These are phyloP conservation scores for Strongylocentrotus purpuratus DNA, from an alignment of 35 echinoderm and acorn worm species.

Conservation along the genomic window DNA sequence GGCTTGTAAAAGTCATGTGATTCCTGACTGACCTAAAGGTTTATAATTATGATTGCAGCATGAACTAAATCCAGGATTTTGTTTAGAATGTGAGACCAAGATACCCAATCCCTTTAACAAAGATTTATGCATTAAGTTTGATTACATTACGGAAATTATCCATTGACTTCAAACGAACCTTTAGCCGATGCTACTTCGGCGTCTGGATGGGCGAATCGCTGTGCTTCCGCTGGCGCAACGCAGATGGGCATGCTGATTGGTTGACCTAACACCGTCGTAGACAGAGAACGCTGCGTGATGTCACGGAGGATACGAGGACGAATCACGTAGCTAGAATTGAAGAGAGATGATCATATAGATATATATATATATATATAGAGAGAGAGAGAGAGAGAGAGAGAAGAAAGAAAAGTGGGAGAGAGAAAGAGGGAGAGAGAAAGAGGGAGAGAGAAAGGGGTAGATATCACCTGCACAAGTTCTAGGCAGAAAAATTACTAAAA, in stretches of 20 bases:
- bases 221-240: slow-evolving; percentile 62
- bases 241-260: slow-evolving; percentile 67
- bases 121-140: no score
- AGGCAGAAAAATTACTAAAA: no score
- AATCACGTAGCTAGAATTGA: slow-evolving; percentile 46
- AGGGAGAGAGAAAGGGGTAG: not conserved
- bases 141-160: no score
- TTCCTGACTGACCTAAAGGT: no score
- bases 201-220: slow-evolving; percentile 45
- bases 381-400: not conserved
- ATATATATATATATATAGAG: no score
- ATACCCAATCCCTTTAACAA: no score
- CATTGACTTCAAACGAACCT: slow-evolving; percentile 20
- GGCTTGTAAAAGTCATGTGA: no score
- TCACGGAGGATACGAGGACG: slow-evolving; percentile 54
- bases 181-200: slow-evolving; percentile 53
- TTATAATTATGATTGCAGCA: no score
- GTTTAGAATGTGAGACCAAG: no score
- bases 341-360: no score
- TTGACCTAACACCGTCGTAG: slow-evolving; percentile 62
- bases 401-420: not conserved
- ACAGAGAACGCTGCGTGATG: slow-evolving; percentile 47
- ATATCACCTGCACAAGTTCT: not conserved
- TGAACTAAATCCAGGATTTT: no score
- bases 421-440: not conserved